A percentile compares a stretch with the other conserved stretches of the same genome.
These are phyloP conservation scores for Halcyon badia DNA, from an alignment of 2,797 vertebrate species.

Conservation along the genomic window DNA sequence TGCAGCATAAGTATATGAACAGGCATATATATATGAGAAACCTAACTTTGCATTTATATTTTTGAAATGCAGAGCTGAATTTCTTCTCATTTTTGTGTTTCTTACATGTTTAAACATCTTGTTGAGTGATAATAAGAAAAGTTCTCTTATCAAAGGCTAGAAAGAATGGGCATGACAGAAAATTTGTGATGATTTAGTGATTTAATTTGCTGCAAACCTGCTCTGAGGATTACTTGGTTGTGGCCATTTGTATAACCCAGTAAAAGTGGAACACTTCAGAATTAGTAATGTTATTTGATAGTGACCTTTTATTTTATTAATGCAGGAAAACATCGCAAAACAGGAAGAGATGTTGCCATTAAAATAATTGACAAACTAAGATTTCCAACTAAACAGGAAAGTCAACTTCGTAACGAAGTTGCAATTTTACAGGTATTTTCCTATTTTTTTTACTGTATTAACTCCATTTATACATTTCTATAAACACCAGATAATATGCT, in stretches of 20 bases:
- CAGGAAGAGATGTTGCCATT: constrained; percentile 96
- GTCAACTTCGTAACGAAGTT: constrained; percentile 97
- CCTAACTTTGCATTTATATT: not conserved
- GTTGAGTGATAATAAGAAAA: not conserved
- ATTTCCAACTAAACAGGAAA: constrained; percentile 98
- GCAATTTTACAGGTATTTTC: constrained; percentile 94
- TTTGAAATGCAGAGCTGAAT: not conserved
- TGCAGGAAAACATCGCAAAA: constrained; percentile 96
- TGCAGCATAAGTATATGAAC: not conserved
- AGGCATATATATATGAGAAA: not conserved
- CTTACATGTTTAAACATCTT: not conserved
- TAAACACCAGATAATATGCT: not conserved
- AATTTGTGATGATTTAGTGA: not conserved
- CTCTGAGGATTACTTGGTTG: not conserved
- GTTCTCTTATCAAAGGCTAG: not conserved
- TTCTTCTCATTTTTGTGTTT: not conserved
- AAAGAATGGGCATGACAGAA: not conserved
- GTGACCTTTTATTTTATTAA: constrained; percentile 31
- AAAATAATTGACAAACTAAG: constrained; percentile 98
- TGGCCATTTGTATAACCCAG: not conserved
- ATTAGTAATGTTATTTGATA: constrained; percentile 36
- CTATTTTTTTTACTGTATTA: constrained; percentile 21
- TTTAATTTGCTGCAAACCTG: not conserved
- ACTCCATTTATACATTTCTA: constrained; percentile 1
- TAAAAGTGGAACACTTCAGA: not conserved